Evolutionary conservation across 2,113 vertebrate species (phyloP), one percentile per base, ranked within the genome.

Genomic region (Mesitornis unicolor): DNA sequence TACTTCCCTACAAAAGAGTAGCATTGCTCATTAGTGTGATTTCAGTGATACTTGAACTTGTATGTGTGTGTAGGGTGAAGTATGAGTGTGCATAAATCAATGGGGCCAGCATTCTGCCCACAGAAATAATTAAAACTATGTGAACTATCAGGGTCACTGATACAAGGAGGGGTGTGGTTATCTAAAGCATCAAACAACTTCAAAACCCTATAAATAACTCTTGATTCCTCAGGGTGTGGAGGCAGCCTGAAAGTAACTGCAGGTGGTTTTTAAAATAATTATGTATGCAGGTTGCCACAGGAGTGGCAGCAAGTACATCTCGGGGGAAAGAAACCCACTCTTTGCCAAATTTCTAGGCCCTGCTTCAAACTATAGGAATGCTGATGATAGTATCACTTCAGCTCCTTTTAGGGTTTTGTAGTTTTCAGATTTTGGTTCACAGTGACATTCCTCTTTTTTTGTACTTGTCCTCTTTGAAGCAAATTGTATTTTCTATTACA

Each of bases 241-340:
- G 10, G 48, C 51, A 73, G 35, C 35, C 77, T 75, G 48, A 81
- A 95, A 89, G 6, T 56, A 43, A 56, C 80, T 90, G 11, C 64
- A 89, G 90, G 80, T 95, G 90, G n/a, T 89, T 29, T 78, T 84
- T 80, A 74, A 90, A 90, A 50, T 93, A 92, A 43, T 77, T 70
- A 10, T 10, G 11, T 80, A 65, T 50, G 15, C 71, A 77, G 6
- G 8, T 80, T 80, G 68, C 78, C 59, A 47, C 54, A 86, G 33
- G 50, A 84, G 31, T 70, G 56, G 54, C 22, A 92, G 26, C 33
- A 86, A 88, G 19, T 69, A 50, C 31, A 38, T 42, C 43, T 73
- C 9, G 7, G 68, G 47, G 3, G 35, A 78, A 65, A 25, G 68
- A 77, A 6, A 4, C 25, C 5, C 18, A 29, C 42, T 94, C 25